These are phyloP conservation scores for Dendropsophus ebraccatus DNA, from an alignment of 2,113 vertebrate genomes.

Conservation along the genomic window DNA sequence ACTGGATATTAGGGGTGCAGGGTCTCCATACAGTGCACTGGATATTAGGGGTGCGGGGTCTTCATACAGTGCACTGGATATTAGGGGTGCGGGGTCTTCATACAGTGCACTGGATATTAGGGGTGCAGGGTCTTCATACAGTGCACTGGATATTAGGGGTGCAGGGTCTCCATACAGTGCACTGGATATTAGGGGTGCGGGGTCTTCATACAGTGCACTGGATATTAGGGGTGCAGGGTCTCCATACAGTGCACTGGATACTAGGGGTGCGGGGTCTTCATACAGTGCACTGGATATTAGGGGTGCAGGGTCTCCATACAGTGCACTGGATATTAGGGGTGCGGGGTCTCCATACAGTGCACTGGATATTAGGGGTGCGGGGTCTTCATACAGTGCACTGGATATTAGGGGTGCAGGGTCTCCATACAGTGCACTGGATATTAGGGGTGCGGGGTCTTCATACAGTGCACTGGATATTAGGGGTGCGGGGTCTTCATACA, in stretches of 20 bases:
- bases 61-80: background rate
- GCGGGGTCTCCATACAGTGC: background rate
- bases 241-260: background rate
- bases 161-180: background rate
- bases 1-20: background rate
- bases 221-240: background rate
- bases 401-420: background rate
- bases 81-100: background rate
- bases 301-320: background rate
- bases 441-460: background rate
- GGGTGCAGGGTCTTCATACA: background rate
- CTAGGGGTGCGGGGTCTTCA: background rate
- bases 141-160: background rate
- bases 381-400: background rate
- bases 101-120: background rate
- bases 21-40: background rate
- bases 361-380: background rate
- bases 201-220: background rate
- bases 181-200: background rate
- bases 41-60: background rate
- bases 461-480: background rate
- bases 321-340: background rate
- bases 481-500: background rate
- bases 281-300: background rate
- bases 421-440: background rate